Evolutionary conservation across 2,113 vertebrate genomes (phyloP).

Genomic region (Sinosuthora webbiana): DNA sequence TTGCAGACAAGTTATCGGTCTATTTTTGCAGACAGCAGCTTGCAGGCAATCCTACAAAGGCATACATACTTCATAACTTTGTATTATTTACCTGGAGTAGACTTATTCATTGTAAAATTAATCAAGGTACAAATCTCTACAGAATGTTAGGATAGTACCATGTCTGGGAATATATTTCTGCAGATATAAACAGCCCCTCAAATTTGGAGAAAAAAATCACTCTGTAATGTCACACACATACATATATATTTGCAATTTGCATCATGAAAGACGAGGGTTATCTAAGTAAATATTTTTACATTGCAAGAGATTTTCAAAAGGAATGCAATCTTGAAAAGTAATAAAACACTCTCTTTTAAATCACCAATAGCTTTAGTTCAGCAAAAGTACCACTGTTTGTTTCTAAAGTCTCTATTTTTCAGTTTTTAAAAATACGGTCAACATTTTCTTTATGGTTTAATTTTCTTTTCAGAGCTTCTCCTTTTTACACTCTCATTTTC

Average conservation of each 20-base stretch:
- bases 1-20: neutral
- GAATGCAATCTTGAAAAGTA: neutral
- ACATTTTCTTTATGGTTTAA: constrained; percentile 6
- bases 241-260: neutral
- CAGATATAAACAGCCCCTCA: neutral
- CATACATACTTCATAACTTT: neutral
- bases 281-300: neutral
- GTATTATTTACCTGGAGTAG: neutral
- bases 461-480: constrained; percentile 18
- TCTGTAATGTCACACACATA: neutral
- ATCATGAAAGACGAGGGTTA: neutral
- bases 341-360: neutral
- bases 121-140: neutral
- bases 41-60: neutral
- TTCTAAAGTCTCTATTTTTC: neutral
- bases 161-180: neutral
- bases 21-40: neutral
- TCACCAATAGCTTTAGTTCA: neutral
- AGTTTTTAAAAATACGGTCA: neutral
- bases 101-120: neutral
- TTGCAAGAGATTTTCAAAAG: neutral
- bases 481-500: neutral
- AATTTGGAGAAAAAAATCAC: neutral
- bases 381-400: neutral
- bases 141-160: neutral